Evolutionary conservation across 1,140 invertebrate species (phyloP), one percentile per base, ranked within the genome.

Genomic region (Atta texana): DNA sequence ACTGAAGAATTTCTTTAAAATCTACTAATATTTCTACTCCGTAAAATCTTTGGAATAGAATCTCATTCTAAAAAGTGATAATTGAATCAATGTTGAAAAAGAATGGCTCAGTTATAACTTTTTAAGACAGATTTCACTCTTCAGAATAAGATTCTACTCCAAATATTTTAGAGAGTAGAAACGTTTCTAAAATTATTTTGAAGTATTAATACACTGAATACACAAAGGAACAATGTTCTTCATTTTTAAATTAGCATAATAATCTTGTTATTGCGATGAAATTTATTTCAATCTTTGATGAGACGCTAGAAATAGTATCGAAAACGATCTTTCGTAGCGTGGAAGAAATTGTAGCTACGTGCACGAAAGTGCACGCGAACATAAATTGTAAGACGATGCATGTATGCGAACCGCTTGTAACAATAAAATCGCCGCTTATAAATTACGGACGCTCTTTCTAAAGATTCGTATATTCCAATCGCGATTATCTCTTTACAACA

Each of bases 361-460:
- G n/a, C 53, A 5, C 21, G 57, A 72, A 44, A 49, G 6, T 59
- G n/a, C n/a, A n/a, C 39, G 55, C 55, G 39, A 31, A 24, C 55
- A 74, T 82, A 82, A 82, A 82, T 82, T 24, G 34, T 53, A 55
- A 72, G 51, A 82, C 71, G 18, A 61, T 57, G 34, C 18, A 7
- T 18, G 61, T 34, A 57, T n/a, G 28, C 24, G 51, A 71, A 74
- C 14, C 55, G 21, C 51, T n/a, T 84, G 39, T 61, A 84, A 84
- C 80, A 84, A 84, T 84, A 74, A 84, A 74, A 55, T n/a, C 18
- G n/a, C n/a, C 55, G 18, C 39, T 74, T 84, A 34, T 82, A 82
- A 82, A 72, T 82, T 51, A 74, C 44, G n/a, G 1, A 4, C 34
- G 14, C 16, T 49, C 55, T 74, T 39, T 72, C 51, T 53, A 21